A percentile compares a stretch with the other conserved stretches of the same genome.
Evolutionary conservation across 2,888 invertebrate genomes (phyloP).

Genomic region (Athalia cordata): DNA sequence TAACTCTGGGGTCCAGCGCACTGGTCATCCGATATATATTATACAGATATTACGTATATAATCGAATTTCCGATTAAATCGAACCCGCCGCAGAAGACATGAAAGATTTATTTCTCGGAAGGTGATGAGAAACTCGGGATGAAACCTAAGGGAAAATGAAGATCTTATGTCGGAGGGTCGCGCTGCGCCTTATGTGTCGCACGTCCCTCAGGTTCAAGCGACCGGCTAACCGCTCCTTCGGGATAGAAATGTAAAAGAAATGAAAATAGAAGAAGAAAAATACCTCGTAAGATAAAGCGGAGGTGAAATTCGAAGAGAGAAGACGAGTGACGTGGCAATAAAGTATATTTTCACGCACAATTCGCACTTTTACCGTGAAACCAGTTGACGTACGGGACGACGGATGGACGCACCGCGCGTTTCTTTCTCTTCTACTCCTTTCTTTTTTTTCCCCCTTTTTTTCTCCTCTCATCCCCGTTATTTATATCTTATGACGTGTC

Average conservation of each 20-base stretch:
- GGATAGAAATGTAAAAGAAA: not conserved
- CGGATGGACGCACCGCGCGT: not conserved
- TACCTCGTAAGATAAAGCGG: not conserved
- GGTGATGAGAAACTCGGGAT: slow-evolving; percentile 53
- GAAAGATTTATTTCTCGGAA: slow-evolving; percentile 52
- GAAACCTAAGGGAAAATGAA: slow-evolving; percentile 51
- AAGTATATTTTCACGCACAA: slow-evolving; percentile 55
- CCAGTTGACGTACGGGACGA: not conserved
- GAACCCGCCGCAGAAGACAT: slow-evolving; percentile 49
- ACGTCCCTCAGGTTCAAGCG: not conserved
- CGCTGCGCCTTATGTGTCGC: too few relatives aligned
- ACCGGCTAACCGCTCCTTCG: slow-evolving; percentile 17
- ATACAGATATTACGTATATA: too few relatives aligned
- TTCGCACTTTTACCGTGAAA: slow-evolving; percentile 48
- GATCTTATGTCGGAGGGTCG: slow-evolving; percentile 47
- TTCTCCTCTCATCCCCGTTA: not conserved
- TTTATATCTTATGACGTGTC: slow-evolving; percentile 12
- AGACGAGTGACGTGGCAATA: not conserved
- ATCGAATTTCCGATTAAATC: slow-evolving; percentile 24
- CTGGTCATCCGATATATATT: too few relatives aligned
- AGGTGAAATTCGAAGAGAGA: not conserved
- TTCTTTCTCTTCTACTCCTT: too few relatives aligned
- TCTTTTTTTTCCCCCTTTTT: too few relatives aligned
- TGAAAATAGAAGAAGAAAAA: not conserved
- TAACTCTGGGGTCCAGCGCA: too few relatives aligned